Base-by-base conservation (phyloP, 2,888 invertebrate species). In the Ptilodon capucinus region DNA sequence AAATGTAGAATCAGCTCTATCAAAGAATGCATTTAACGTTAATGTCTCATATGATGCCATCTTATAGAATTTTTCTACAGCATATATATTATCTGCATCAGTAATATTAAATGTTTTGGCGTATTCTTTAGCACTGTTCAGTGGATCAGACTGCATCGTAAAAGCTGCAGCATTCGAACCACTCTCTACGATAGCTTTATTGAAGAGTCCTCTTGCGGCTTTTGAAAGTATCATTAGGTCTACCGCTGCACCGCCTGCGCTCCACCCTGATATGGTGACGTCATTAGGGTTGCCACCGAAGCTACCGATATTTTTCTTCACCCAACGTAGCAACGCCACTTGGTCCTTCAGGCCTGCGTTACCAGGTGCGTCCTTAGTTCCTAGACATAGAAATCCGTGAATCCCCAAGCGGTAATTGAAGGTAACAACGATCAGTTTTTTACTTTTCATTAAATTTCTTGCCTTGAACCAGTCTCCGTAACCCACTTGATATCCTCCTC, bases 321-420 rank as follows among this genome's bases (percentile, higher is more conserved):
- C 77, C 83, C 83, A 83, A 0, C 69, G 71, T 11, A 83, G 48
- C 1, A 75, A 46, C 0, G 76, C 75, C 1, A 83, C 61, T 49
- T 78, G 78, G 35, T 83, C 81, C 48, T 83, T 83, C 61, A 83
- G 58, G 0, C 82, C 81, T 8, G 81, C 83, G 42, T 82, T 82
- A 0, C 82, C 82, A 1, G 81, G 81, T 0, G 40, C 61, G 36
- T 64, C 65, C 16, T 69, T 47, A 1, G 80, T 79, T 1, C 79
- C 76, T 0, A 80, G 57, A 46, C 76, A 77, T 1, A 79, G 57
- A 46, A 78, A 78, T 0, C 78, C 79, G 34, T 70, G 66, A 6
- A 67, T 44, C 2, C 77, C 76, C 1, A 79, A 62, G 3, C 79
- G 68, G 36, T 79, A 79, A 36, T 79, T 79, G 34, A 79, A 76